Evolutionary conservation across 2,888 invertebrate species (phyloP).

Genomic region (Rhimphoctona megacephalus): DNA sequence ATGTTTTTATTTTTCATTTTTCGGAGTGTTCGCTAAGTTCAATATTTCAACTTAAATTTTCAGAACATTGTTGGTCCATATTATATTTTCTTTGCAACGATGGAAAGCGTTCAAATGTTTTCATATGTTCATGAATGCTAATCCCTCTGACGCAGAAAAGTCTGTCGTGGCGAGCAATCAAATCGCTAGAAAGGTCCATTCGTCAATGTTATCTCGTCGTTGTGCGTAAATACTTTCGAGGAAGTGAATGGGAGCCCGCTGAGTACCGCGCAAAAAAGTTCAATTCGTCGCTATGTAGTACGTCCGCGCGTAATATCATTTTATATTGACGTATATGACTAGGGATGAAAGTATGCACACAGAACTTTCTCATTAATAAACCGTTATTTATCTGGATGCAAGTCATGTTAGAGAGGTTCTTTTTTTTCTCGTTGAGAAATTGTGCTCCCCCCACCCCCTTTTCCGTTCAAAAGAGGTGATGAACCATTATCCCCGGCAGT

Average conservation of each 20-base stretch:
- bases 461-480: constrained; percentile 19
- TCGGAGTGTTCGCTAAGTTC: background rate
- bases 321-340: constrained; percentile 42
- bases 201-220: constrained; percentile 11
- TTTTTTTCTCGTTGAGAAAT: constrained; percentile 23
- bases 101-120: too few relatives aligned
- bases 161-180: background rate
- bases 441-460: background rate
- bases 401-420: constrained; percentile 31
- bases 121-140: background rate
- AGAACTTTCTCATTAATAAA: constrained; percentile 69
- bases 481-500: background rate
- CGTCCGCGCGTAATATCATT: constrained; percentile 16
- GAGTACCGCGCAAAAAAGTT: constrained; percentile 45
- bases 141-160: background rate
- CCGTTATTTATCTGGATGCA: constrained; percentile 55
- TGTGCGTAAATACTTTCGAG: constrained; percentile 54
- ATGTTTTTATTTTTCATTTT: constrained; percentile 13
- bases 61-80: background rate
- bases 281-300: constrained; percentile 38
- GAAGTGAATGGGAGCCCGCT: constrained; percentile 65
- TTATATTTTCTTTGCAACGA: background rate
- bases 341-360: constrained; percentile 54
- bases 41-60: background rate
- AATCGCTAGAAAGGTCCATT: constrained; percentile 34